These are phyloP conservation scores for Sprattus sprattus DNA, from an alignment of 2,113 vertebrate species.

Conservation along the genomic window DNA sequence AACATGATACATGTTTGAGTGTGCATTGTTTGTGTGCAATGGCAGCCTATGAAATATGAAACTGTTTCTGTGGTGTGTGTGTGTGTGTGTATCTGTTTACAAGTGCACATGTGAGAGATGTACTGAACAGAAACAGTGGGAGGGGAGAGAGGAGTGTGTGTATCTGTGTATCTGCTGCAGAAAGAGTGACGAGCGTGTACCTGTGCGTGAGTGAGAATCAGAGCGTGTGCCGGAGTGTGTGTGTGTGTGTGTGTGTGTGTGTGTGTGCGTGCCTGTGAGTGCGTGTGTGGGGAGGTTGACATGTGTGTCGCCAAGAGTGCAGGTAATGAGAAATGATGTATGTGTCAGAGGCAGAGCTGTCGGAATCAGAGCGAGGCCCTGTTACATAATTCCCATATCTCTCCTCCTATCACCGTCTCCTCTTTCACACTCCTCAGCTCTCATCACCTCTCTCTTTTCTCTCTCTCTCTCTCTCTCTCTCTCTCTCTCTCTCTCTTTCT, in stretches of 20 bases:
- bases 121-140: background rate
- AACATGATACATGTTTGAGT: no score
- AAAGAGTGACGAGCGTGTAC: background rate
- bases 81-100: background rate
- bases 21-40: no score
- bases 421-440: constrained; percentile 63
- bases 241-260: constrained; percentile 21
- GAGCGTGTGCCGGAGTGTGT: constrained; percentile 20
- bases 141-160: background rate
- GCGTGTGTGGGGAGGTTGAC: background rate
- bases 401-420: constrained; percentile 57
- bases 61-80: no score
- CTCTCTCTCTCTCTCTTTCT: background rate
- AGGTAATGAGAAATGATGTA: constrained; percentile 76
- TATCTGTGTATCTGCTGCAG: background rate
- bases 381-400: constrained; percentile 74
- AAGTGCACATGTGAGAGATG: background rate
- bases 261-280: background rate
- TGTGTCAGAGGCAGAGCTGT: constrained; percentile 68
- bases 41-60: no score
- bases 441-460: constrained; percentile 63
- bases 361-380: constrained; percentile 70
- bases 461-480: constrained; percentile 52
- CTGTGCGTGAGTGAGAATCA: constrained; percentile 21
- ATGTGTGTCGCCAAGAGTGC: constrained; percentile 55